These are phyloP conservation scores for Branchipolynoe longqiensis DNA, from an alignment of 2,888 invertebrate species.

Conservation along the genomic window DNA sequence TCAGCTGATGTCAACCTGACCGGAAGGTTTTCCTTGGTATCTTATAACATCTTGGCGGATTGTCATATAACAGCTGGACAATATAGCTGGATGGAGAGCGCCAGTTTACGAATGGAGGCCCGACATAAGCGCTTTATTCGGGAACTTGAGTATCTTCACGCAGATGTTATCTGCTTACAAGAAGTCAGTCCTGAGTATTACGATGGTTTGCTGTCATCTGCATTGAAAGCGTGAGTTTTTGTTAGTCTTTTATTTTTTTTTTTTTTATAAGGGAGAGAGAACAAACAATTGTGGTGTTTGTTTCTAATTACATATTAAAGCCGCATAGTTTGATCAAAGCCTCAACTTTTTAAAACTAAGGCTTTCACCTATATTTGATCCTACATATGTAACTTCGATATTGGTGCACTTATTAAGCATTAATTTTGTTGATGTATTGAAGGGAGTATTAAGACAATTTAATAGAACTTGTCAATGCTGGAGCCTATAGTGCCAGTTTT, in stretches of 20 bases:
- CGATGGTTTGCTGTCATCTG: slow-evolving; percentile 69
- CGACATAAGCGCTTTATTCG: slow-evolving; percentile 75
- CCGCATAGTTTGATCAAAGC: no score
- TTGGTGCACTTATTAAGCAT: no score
- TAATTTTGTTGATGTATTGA: no score
- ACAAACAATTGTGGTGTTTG: no score
- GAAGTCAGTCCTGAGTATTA: slow-evolving; percentile 78
- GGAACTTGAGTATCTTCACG: slow-evolving; percentile 77
- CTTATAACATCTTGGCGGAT: slow-evolving; percentile 80
- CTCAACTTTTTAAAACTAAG: no score
- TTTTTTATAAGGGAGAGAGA: no score
- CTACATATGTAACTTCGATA: no score
- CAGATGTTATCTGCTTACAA: slow-evolving; percentile 80
- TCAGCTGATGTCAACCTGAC: slow-evolving; percentile 66
- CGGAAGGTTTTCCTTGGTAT: slow-evolving; percentile 76
- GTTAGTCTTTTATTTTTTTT: background rate
- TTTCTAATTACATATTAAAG: no score
- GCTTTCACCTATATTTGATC: no score
- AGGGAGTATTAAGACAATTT: no score
- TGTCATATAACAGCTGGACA: slow-evolving; percentile 74
- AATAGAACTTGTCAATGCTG: no score
- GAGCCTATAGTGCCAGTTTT: no score
- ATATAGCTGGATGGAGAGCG: slow-evolving; percentile 70
- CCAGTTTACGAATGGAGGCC: slow-evolving; percentile 72
- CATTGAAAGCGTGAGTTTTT: slow-evolving; percentile 72